A percentile compares a stretch with the other conserved stretches of the same genome.
These are phyloP conservation scores for Ficedula albicollis DNA, from an alignment of 2,797 vertebrate genomes.

Conservation along the genomic window DNA sequence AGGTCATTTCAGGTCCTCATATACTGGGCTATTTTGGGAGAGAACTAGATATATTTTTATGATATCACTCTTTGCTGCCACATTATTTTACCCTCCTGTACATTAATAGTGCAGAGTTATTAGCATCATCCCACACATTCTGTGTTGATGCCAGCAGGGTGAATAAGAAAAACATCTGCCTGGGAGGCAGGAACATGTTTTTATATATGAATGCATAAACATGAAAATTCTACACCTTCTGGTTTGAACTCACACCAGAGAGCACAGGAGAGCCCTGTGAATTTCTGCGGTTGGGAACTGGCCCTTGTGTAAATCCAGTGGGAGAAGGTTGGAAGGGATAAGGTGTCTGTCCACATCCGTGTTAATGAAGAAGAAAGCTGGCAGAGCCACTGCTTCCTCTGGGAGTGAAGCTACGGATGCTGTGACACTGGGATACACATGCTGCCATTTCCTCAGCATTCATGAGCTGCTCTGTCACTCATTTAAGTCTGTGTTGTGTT, in stretches of 20 bases:
- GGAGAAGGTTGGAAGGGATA: neutral
- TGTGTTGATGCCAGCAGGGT: constrained; percentile 6
- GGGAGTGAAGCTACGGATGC: neutral
- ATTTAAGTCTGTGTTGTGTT: neutral
- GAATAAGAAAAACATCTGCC: constrained; percentile 44
- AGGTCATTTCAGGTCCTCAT: neutral
- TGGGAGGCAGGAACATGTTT: neutral
- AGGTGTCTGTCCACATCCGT: constrained; percentile 5
- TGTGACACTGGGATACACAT: neutral
- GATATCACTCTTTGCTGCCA: neutral
- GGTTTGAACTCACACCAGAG: neutral
- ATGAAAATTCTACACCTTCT: neutral
- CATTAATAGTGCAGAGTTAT: neutral
- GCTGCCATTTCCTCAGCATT: neutral
- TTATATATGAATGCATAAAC: neutral
- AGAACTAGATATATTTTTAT: neutral
- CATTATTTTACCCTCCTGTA: neutral
- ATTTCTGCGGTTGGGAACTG: neutral
- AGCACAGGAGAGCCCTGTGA: neutral
- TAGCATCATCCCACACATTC: constrained; percentile 37
- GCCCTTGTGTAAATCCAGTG: neutral
- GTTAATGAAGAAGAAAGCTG: constrained; percentile 4
- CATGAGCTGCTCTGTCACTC: neutral
- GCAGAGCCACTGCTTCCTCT: neutral
- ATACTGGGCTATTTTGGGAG: neutral